These are phyloP conservation scores for Chloropsis cyanopogon DNA, from an alignment of 2,113 vertebrate genomes.

Conservation along the genomic window DNA sequence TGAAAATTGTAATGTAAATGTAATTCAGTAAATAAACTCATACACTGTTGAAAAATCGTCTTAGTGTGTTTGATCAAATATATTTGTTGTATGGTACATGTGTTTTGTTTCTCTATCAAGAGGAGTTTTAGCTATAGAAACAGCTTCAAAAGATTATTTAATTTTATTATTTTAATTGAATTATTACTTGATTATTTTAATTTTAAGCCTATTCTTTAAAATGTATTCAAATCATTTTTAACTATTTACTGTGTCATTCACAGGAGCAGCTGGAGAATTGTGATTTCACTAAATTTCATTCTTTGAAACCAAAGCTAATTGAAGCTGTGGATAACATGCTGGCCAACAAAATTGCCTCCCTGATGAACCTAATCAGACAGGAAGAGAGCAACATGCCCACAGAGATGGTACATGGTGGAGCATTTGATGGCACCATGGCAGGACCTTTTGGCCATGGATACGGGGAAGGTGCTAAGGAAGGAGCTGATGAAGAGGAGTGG, in stretches of 20 bases:
- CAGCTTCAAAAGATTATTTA: neutral
- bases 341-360: slow-evolving; percentile 84
- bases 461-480: slow-evolving; percentile 92
- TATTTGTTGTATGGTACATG: neutral
- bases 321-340: slow-evolving; percentile 96
- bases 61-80: neutral
- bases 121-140: neutral
- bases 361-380: slow-evolving; percentile 90
- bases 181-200: neutral
- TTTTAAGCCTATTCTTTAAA: neutral
- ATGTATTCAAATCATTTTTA: neutral
- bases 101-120: neutral
- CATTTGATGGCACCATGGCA: slow-evolving; percentile 90
- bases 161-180: neutral
- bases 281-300: slow-evolving; percentile 95
- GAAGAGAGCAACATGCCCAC: slow-evolving; percentile 87
- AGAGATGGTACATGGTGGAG: slow-evolving; percentile 86
- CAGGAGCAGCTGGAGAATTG: slow-evolving; percentile 91
- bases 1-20: neutral
- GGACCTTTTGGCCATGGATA: slow-evolving; percentile 94
- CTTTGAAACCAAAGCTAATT: slow-evolving; percentile 91
- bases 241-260: neutral
- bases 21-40: neutral
- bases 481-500: slow-evolving; percentile 91
- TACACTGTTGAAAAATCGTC: neutral